These are phyloP conservation scores for Dasypolia templi DNA, from an alignment of 2,888 invertebrate species.

Conservation along the genomic window DNA sequence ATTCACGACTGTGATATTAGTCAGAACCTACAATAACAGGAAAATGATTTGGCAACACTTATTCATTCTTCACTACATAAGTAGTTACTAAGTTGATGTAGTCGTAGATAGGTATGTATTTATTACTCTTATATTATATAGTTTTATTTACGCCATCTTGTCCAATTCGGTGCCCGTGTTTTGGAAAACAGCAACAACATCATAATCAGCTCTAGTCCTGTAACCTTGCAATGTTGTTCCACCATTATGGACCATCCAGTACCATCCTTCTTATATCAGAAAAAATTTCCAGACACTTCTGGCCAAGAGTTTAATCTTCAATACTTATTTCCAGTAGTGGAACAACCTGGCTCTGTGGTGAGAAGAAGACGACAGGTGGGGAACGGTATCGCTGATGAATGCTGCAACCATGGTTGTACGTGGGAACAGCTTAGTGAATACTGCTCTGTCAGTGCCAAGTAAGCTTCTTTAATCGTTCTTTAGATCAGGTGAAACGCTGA, in stretches of 20 bases:
- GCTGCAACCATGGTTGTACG: constrained; percentile 85
- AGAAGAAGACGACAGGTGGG: constrained; percentile 81
- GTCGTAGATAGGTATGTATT: neutral
- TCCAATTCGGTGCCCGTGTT: neutral
- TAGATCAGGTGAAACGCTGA: neutral
- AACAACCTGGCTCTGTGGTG: constrained; percentile 79
- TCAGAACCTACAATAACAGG: constrained; percentile 34
- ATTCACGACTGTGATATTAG: constrained; percentile 28
- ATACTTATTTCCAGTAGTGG: constrained; percentile 79
- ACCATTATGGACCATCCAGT: neutral
- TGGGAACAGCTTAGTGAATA: constrained; percentile 85
- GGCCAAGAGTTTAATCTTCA: constrained; percentile 9
- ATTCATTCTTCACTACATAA: constrained; percentile 39
- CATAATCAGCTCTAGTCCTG: neutral
- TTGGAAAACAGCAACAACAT: neutral
- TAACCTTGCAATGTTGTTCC: neutral
- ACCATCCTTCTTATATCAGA: neutral
- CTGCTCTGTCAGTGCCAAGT: constrained; percentile 86
- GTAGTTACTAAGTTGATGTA: constrained; percentile 1
- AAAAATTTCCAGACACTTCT: neutral
- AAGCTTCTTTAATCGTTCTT: constrained; percentile 62
- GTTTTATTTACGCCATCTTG: neutral
- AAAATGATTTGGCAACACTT: constrained; percentile 43
- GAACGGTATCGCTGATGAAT: constrained; percentile 84
- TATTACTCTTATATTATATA: too few relatives aligned